Base-by-base conservation (phyloP, 2,797 vertebrate species). In the Silurus aristotelis region DNA sequence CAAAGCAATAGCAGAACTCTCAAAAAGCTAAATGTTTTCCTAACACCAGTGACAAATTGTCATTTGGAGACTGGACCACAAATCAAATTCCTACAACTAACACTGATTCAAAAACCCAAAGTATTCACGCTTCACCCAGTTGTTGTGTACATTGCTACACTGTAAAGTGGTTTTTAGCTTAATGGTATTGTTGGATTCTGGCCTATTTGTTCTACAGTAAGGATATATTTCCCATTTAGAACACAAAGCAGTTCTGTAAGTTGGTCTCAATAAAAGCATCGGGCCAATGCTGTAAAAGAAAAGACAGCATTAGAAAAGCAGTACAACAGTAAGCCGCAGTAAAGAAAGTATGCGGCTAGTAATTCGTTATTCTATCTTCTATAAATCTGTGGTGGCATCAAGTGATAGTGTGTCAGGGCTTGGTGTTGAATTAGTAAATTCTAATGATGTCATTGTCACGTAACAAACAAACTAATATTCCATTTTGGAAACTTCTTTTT, bases 221-320 rank as follows among this genome's bases (percentile, higher is more conserved):
- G 7, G 60, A 80, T 64, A 48, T 79, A 48, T 80, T 64, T 63
- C 46, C 77, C 77, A 79, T 79, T 79, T 80, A 80, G 38, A 80
- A 38, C 43, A 64, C 77, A 64, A 64, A 64, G 43, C 58, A 79
- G 38, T 80, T 80, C 13, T 80, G 60, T 48, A 80, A 17, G 60
- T 48, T n/a, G 60, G 64, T 64, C 38, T 80, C 3, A 38, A 25
- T 80, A 64, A 80, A 80, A 48, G 77, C 77, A 19, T 80, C 60
- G 63, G 77, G 6, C 60, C n/a, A 48, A 38, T 22, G 75, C 72
- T 27, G 6, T 75, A 75, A 27, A 75, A 25, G 22, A 5, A 56
- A 56, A 58, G 8, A 73, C 22, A 58, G 19, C 52, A 27, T 58
- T 56, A 17, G 31, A 38, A 38, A 78, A 15, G 19, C 31, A 38